Percentiles rank a stretch among this genome's conserved stretches.
These are phyloP conservation scores for Phrynocephalus vlangalii DNA, from an alignment of 2,797 vertebrate species.

Conservation along the genomic window DNA sequence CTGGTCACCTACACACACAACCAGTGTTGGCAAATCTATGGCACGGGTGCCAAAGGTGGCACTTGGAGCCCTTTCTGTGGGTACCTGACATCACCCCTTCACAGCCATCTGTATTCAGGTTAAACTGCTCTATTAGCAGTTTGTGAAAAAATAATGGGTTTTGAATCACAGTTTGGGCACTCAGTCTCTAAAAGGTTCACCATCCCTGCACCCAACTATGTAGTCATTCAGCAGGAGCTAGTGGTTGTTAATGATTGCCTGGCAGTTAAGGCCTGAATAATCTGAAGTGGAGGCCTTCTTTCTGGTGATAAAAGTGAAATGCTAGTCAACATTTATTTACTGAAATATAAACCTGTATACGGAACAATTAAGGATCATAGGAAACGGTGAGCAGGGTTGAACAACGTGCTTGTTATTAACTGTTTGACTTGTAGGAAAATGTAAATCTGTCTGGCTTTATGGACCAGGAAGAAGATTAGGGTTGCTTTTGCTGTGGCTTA, in stretches of 20 bases:
- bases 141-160: too few species aligned
- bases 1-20: too few species aligned
- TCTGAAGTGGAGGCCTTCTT: background rate
- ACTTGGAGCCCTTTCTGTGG: too few species aligned
- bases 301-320: background rate
- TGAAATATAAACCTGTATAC: constrained; percentile 9
- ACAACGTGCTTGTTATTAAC: constrained; percentile 30
- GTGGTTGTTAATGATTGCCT: background rate
- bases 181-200: too few species aligned
- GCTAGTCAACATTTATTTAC: constrained; percentile 2
- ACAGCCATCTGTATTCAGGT: too few species aligned
- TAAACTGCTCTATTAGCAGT: too few species aligned
- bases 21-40: too few species aligned
- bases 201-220: background rate
- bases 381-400: background rate
- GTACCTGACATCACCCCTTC: too few species aligned
- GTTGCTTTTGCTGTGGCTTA: constrained; percentile 57
- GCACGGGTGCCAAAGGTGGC: too few species aligned
- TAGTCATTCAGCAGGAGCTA: background rate
- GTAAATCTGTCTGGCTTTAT: constrained; percentile 51
- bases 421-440: background rate
- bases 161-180: too few species aligned
- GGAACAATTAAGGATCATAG: background rate
- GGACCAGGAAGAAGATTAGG: constrained; percentile 37
- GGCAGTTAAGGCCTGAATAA: background rate